Base-by-base conservation (phyloP, 2,888 invertebrate genomes). In the Perithous albicinctus region DNA sequence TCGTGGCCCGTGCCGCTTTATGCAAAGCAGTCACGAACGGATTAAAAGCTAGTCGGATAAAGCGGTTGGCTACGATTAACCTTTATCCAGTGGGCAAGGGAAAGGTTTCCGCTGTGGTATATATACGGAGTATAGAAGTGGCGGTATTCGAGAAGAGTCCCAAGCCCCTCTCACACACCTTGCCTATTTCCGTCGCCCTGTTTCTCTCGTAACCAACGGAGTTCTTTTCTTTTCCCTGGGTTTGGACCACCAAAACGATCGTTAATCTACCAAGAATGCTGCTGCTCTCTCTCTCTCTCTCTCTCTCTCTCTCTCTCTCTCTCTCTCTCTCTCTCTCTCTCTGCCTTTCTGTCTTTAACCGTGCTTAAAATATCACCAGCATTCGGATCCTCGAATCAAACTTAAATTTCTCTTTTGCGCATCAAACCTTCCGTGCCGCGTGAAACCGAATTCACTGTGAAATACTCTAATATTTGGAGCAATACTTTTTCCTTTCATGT, bases 31-130 rank as follows among this genome's bases (percentile, higher is more conserved):
- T 85, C 87, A 87, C 86, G 87, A 87, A 87, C 86, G 87, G 88
- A 89, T 89, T 89, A 89, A 89, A 88, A 89, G 86, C 85, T 86
- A 86, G 86, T 85, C 84, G 84, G 87, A 88, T 88, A 87, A 87
- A 87, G 87, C 85, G 85, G 86, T 87, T 85, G 67, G 85, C 84
- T 85, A 84, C 86, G 87, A 86, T 86, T 88, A 86, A 86, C 85
- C 87, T 85, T 85, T 83, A 86, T 87, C 86, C 85, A 72, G 72
- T 72, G 32, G 72, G 29, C 75, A 72, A 75, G 72, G 67, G 43
- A 75, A 70, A 61, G 46, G 69, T 73, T 74, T 66, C 54, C 64
- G 4, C 56, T 72, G 46, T 46, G 72, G 32, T 59, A 72, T 56
- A 59, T 29, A 15, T 54, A 69, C 23, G n/a, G 20, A 15, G 48